These are phyloP conservation scores for Diabrotica balteata DNA, from an alignment of 2,888 invertebrate genomes.

Conservation along the genomic window DNA sequence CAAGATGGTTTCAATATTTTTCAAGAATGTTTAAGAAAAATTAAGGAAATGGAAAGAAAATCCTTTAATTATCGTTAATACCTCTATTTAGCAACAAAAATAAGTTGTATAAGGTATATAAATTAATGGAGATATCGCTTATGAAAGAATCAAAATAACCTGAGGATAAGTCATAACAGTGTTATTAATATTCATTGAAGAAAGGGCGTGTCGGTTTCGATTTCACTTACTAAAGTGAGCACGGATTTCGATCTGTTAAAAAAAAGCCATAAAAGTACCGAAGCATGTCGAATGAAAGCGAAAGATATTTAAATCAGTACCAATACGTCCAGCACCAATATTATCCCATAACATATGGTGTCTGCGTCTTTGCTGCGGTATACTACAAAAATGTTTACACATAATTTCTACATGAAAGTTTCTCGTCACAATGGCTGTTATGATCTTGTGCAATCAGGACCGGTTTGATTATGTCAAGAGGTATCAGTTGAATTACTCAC, in stretches of 20 bases:
- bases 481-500: too few species aligned
- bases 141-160: too few species aligned
- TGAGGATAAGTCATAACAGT: not conserved
- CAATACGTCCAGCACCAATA: slow-evolving; percentile 14
- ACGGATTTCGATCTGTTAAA: slow-evolving; percentile 15
- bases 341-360: slow-evolving; percentile 27
- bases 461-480: slow-evolving; percentile 2
- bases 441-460: slow-evolving; percentile 16
- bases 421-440: slow-evolving; percentile 34
- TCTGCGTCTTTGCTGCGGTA: not conserved
- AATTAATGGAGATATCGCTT: too few species aligned
- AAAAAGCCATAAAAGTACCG: slow-evolving; percentile 19
- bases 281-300: slow-evolving; percentile 29
- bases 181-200: slow-evolving; percentile 18
- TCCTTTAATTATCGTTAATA: too few species aligned
- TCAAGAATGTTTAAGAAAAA: too few species aligned
- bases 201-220: slow-evolving; percentile 25
- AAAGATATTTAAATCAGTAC: slow-evolving; percentile 23
- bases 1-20: too few species aligned
- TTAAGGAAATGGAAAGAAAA: too few species aligned
- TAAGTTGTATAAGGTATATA: too few species aligned
- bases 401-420: slow-evolving; percentile 36
- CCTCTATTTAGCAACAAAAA: too few species aligned
- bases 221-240: slow-evolving; percentile 21
- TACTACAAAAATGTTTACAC: slow-evolving; percentile 11